A percentile compares a stretch with the other conserved stretches of the same genome.
Conservation (phyloP, 2,797 vertebrate genomes). For the Pseudochirops cupreus region DNA sequence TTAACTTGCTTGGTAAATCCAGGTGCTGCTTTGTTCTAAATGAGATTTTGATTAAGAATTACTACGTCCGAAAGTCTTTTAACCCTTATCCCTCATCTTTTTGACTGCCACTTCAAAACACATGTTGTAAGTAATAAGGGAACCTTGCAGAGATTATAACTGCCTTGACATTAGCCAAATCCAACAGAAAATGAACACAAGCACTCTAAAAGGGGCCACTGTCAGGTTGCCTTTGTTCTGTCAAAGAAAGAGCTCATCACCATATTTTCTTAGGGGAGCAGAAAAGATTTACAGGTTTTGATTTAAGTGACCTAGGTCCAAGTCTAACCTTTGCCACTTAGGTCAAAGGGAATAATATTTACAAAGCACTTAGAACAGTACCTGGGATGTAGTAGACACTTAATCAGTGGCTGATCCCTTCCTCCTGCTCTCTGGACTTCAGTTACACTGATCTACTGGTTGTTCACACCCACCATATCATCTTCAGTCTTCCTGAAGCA, state of each 20-base stretch:
- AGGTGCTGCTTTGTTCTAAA: slow-evolving; percentile 75
- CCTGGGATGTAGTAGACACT: background rate
- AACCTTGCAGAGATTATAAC: slow-evolving; percentile 66
- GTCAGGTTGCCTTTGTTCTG: slow-evolving; percentile 56
- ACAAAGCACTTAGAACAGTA: background rate
- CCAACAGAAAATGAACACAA: slow-evolving; percentile 65
- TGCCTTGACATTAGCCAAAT: slow-evolving; percentile 64
- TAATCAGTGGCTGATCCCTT: background rate
- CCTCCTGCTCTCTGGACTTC: background rate
- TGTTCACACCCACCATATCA: background rate
- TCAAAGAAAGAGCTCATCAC: background rate
- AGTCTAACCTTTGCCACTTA: background rate
- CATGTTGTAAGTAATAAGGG: slow-evolving; percentile 71
- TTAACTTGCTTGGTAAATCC: slow-evolving; percentile 66
- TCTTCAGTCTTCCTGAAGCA: background rate
- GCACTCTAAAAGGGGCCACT: slow-evolving; percentile 36
- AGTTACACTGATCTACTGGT: background rate
- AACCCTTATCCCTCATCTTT: slow-evolving; percentile 70
- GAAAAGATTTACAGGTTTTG: background rate
- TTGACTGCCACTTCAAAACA: slow-evolving; percentile 78
- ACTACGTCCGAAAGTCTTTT: slow-evolving; percentile 79
- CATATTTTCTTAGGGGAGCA: background rate
- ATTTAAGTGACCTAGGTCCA: background rate
- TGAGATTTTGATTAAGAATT: slow-evolving; percentile 85
- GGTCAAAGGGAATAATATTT: background rate